These are phyloP conservation scores for Platichthys flesus DNA, from an alignment of 2,113 vertebrate species.

Conservation along the genomic window DNA sequence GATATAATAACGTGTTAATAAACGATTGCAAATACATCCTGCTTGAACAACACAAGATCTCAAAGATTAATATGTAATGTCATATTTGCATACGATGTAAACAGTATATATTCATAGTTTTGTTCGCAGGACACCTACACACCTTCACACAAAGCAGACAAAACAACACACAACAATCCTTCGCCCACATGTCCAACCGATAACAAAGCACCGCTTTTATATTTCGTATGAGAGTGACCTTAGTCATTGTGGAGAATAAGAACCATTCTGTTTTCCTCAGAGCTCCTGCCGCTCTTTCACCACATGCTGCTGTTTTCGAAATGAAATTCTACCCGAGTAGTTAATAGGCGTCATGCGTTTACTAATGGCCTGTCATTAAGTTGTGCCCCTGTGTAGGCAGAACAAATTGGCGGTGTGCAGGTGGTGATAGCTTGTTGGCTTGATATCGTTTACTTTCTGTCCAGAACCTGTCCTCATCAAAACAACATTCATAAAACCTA, in stretches of 20 bases:
- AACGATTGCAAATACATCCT: no score
- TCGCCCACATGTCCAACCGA: conserved; percentile 37
- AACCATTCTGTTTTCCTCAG: conserved; percentile 33
- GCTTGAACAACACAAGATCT: background rate
- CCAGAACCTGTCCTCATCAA: conserved; percentile 9
- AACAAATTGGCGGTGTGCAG: conserved; percentile 38
- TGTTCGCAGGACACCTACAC: background rate
- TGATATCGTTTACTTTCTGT: conserved; percentile 41
- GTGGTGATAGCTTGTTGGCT: conserved; percentile 23
- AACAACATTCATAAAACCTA: conserved; percentile 25
- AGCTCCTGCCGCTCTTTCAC: conserved; percentile 28
- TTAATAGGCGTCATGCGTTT: conserved; percentile 45
- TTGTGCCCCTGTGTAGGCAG: conserved; percentile 17
- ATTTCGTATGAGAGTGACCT: conserved; percentile 26
- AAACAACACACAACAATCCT: conserved; percentile 16
- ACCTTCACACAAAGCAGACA: conserved; percentile 16
- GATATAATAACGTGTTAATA: no score
- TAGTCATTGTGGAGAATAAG: conserved; percentile 41
- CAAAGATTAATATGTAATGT: background rate
- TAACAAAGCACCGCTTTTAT: conserved; percentile 41
- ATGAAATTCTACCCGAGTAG: conserved; percentile 20
- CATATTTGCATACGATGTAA: background rate
- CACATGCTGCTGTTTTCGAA: conserved; percentile 5
- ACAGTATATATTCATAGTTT: background rate
- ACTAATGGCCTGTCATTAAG: conserved; percentile 42